phyloP scores from a whole-genome alignment of 2,113 vertebrate genomes.

The Cottus gobio region DNA sequence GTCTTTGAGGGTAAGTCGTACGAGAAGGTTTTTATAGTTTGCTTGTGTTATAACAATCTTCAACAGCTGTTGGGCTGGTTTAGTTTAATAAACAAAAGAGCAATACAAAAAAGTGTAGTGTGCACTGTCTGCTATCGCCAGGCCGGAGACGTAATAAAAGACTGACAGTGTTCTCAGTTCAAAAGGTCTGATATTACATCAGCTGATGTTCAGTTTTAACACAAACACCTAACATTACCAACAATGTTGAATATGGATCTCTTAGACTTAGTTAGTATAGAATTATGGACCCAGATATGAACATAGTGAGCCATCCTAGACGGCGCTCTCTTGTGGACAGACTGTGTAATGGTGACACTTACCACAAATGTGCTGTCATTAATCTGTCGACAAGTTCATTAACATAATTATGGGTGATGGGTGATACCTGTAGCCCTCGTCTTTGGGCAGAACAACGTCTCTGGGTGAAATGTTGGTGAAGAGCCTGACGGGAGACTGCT shows the following conservation, averaged over 20 bases:
- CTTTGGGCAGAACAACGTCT: constrained; percentile 86
- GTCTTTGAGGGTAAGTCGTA: background rate
- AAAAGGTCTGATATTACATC: too few species aligned
- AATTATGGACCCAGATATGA: background rate
- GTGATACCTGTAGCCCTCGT: constrained; percentile 93
- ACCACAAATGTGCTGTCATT: background rate
- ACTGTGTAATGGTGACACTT: background rate
- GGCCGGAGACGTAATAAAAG: too few species aligned
- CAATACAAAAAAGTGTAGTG: too few species aligned
- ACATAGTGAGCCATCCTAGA: background rate
- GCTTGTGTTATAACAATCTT: background rate
- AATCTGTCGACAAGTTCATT: background rate
- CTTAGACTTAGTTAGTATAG: background rate
- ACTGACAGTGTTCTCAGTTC: too few species aligned
- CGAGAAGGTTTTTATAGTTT: background rate
- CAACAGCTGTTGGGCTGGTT: background rate
- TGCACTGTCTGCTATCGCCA: too few species aligned
- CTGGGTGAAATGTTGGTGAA: constrained; percentile 91
- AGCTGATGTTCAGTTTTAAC: too few species aligned
- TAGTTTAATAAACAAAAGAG: too few species aligned
- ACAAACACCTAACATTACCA: background rate
- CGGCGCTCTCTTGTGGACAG: background rate
- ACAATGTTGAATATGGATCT: background rate
- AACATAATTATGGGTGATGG: background rate
- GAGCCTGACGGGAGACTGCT: constrained; percentile 94